Percentiles rank a stretch among this genome's conserved stretches.
Evolutionary conservation across 2,797 vertebrate species (phyloP).

Genomic region (Diplodus puntazzo): DNA sequence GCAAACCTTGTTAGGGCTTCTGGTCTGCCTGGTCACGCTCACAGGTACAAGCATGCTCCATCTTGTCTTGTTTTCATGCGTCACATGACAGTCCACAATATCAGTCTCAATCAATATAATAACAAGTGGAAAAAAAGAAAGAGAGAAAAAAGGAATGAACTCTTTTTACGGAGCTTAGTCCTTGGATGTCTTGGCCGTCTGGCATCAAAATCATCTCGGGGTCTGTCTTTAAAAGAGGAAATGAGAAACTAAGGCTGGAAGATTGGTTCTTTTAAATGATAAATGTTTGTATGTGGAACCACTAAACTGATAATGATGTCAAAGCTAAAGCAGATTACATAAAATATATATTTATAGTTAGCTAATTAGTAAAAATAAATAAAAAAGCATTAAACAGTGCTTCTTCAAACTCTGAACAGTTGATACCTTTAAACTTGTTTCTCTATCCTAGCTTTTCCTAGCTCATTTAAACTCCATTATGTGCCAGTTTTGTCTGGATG

Average conservation of each 20-base stretch:
- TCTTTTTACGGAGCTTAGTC: constrained; percentile 13
- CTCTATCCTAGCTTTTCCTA: not conserved
- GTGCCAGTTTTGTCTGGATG: too few relatives aligned
- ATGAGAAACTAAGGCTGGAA: not conserved
- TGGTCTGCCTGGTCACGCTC: constrained; percentile 86
- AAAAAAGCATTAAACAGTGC: too few relatives aligned
- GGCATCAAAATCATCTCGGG: not conserved
- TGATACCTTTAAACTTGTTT: not conserved
- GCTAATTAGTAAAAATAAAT: too few relatives aligned
- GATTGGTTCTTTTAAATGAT: constrained; percentile 2
- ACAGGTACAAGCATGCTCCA: constrained; percentile 83
- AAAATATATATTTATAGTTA: too few relatives aligned
- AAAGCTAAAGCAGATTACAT: not conserved
- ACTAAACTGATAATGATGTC: not conserved
- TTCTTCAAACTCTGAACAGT: not conserved
- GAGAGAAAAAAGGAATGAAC: not conserved
- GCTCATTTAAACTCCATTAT: not conserved
- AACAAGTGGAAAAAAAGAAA: too few relatives aligned
- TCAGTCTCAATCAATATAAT: not conserved
- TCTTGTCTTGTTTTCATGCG: not conserved
- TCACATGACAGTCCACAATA: not conserved
- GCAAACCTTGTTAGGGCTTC: constrained; percentile 86
- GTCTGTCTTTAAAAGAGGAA: not conserved
- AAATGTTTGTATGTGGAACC: not conserved
- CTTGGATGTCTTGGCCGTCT: not conserved